phyloP scores from a whole-genome alignment of 1,140 invertebrate species.

The Heterodera schachtii region DNA sequence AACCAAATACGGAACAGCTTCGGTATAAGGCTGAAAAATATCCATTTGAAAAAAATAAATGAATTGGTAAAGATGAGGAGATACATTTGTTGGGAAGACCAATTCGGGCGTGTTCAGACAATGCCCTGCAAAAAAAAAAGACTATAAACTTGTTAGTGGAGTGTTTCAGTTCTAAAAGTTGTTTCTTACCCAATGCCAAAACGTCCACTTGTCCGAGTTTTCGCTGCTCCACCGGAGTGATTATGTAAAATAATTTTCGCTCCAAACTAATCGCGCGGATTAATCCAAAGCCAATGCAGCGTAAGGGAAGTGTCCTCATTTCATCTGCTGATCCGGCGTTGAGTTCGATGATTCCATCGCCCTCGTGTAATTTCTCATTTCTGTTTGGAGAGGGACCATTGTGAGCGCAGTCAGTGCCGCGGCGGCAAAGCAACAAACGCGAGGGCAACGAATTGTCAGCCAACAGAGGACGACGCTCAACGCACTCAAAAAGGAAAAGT shows the following conservation, averaged over 20 bases:
- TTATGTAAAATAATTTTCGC: conserved; percentile 40
- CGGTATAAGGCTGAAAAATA: conserved; percentile 7
- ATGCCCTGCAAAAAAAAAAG: conserved; percentile 1
- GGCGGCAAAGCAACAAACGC: conserved; percentile 13
- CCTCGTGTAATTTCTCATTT: neutral
- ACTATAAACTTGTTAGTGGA: neutral
- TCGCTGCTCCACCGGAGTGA: conserved; percentile 36
- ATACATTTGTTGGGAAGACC: conserved; percentile 19
- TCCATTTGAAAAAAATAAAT: conserved; percentile 2
- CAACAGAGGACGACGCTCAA: conserved; percentile 7
- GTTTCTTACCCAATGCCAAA: conserved; percentile 31
- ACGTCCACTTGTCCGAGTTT: conserved; percentile 30
- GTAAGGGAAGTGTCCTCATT: conserved; percentile 11
- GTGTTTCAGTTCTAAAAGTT: too few species aligned
- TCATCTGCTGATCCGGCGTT: neutral
- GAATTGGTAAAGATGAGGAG: neutral
- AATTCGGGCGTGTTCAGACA: conserved; percentile 26
- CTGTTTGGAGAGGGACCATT: neutral
- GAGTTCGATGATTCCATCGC: conserved; percentile 7
- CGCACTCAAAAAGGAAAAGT: conserved; percentile 23
- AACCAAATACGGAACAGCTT: conserved; percentile 30
- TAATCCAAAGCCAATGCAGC: conserved; percentile 34
- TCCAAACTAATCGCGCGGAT: conserved; percentile 40
- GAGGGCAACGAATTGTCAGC: conserved; percentile 10
- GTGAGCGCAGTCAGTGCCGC: neutral